Conservation (phyloP, 1,140 invertebrate genomes). For the Lepidurus arcticus region DNA sequence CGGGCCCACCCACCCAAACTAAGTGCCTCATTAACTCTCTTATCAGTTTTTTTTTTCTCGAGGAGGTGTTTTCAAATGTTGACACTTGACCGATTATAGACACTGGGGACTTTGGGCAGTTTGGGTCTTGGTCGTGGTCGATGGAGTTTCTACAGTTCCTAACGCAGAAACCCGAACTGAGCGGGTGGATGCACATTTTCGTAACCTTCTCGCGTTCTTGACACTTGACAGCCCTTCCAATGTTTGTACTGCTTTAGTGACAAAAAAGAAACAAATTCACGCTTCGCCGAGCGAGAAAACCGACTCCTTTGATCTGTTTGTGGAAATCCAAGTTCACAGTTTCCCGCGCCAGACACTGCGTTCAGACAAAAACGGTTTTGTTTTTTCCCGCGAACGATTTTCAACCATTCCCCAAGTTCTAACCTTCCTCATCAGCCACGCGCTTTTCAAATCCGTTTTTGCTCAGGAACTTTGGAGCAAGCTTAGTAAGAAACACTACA, state of each 20-base stretch:
- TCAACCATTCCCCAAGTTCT: background rate
- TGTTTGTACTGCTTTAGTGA: background rate
- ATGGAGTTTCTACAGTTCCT: background rate
- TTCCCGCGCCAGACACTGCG: background rate
- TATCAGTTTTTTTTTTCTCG: background rate
- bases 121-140: background rate
- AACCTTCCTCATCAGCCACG: background rate
- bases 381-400: background rate
- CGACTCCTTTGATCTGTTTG: background rate
- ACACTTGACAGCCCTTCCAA: background rate
- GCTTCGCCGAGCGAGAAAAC: background rate
- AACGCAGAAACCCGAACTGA: no score
- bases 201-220: background rate
- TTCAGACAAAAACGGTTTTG: background rate
- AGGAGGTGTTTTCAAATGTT: no score
- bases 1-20: background rate
- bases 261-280: background rate
- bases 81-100: no score
- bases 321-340: background rate
- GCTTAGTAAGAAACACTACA: no score
- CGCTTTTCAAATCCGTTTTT: background rate
- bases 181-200: background rate
- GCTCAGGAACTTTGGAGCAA: no score
- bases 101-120: background rate
- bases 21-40: background rate